Percentiles rank a stretch among this genome's conserved stretches.
Conservation (phyloP, 2,113 vertebrate species). For the Pseudois nayaur region DNA sequence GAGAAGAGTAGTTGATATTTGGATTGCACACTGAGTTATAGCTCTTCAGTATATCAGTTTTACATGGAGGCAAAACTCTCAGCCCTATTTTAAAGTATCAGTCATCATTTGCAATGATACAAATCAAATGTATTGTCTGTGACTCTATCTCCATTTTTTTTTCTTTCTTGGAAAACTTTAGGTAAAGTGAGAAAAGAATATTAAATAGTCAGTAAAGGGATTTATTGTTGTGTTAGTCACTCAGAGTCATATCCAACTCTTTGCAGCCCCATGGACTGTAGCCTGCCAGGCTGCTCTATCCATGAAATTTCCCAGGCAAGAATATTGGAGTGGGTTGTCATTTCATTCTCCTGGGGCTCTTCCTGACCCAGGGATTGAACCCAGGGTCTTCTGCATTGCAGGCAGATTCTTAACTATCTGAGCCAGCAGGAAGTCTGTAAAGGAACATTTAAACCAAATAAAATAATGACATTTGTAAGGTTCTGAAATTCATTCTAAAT, state of each 20-base stretch:
- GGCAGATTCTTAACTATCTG: neutral
- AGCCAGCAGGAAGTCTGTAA: neutral
- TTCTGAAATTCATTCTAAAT: neutral
- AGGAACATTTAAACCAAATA: neutral
- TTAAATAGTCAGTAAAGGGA: neutral
- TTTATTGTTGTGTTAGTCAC: neutral
- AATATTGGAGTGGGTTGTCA: neutral
- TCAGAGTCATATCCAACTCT: neutral
- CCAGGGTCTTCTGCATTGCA: neutral
- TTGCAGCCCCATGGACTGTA: neutral
- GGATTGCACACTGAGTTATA: neutral
- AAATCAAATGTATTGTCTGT: neutral
- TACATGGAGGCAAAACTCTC: neutral
- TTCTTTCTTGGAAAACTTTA: neutral
- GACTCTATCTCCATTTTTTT: neutral
- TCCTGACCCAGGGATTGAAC: neutral
- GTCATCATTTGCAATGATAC: neutral
- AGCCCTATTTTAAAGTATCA: neutral
- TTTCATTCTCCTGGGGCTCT: neutral
- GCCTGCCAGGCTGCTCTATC: neutral
- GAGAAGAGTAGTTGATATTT: neutral
- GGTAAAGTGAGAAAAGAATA: neutral
- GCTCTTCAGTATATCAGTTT: neutral
- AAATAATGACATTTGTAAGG: neutral
- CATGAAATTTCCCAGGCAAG: neutral